Evolutionary conservation across 2,888 invertebrate genomes (phyloP), one percentile per base, ranked within the genome.

Genomic region (Matsumyia berberina): DNA sequence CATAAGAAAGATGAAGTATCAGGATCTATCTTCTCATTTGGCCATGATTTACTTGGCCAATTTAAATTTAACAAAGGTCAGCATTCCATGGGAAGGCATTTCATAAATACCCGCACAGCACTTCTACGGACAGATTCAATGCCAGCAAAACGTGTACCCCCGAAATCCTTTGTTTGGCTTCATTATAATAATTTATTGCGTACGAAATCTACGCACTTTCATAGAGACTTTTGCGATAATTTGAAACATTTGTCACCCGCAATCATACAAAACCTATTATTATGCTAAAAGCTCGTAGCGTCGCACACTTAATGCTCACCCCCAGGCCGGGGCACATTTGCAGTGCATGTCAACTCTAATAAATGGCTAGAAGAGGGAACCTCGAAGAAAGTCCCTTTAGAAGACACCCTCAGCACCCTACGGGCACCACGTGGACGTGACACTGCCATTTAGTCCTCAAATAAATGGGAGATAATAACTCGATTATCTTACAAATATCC

Each of bases 241-340:
- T 80, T 46, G 51, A 42, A 46, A 66, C 82, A 82, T 77, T 77
- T 82, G 77, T 77, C 72, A 77, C 77, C 44, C 66, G 64, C 57
- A 76, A 72, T 77, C 66, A 70, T 70, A 39, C 39, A 51, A 19
- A 33, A 19, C 19, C 33, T 62, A 53, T 51, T 64, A 53, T 74
- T 57, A 74, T 74, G 64, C 29, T 55, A 46, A 64, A 64, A 46
- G 55, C 55, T 46, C 33, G 57, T 44, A 39, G 62, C 33, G 39
- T 49, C 49, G n/a, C 37, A 51, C 55, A 53, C 37, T 57, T 51
- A 66, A 39, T 49, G 77, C 42, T 53, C 42, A 37, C 29, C 5
- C 29, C 33, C n/a, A 12, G 29, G 31, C 31, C 11, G 5, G 17
- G 3, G 60, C 57, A 58, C 7, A 58, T 46, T 39, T 8, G 8